These are phyloP conservation scores for Drosophila mulleri DNA, from an alignment of 2,888 invertebrate species.

Conservation along the genomic window DNA sequence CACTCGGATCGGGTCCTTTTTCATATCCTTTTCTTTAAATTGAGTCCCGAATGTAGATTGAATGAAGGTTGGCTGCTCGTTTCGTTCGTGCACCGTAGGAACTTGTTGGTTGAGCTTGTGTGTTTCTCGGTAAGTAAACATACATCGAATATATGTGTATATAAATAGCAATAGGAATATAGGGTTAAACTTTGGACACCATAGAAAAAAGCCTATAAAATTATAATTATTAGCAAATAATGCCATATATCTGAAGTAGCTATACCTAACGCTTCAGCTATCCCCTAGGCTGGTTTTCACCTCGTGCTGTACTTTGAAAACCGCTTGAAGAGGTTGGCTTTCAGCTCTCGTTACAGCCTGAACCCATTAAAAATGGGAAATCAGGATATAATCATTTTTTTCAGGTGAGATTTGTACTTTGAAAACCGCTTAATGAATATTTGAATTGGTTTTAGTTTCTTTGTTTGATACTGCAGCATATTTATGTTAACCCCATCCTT, in stretches of 20 bases:
- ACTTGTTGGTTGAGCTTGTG: slow-evolving; percentile 52
- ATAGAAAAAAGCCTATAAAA: slow-evolving; percentile 17
- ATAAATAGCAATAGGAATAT: slow-evolving; percentile 2
- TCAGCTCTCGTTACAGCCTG: no score
- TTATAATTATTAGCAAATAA: not conserved
- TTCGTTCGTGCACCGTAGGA: slow-evolving; percentile 34
- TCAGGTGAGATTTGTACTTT: slow-evolving; percentile 17
- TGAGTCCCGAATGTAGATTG: slow-evolving; percentile 7
- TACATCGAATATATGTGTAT: slow-evolving; percentile 7
- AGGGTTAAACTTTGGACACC: not conserved
- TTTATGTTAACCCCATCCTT: slow-evolving; percentile 71
- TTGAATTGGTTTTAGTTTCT: not conserved
- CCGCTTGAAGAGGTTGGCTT: slow-evolving; percentile 1
- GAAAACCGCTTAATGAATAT: slow-evolving; percentile 8
- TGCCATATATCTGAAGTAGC: not conserved
- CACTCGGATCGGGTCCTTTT: slow-evolving; percentile 7
- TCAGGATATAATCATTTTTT: not conserved
- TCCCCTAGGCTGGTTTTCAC: not conserved
- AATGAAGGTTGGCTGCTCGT: slow-evolving; percentile 35
- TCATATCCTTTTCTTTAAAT: slow-evolving; percentile 22
- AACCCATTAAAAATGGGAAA: no score
- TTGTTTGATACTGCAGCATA: slow-evolving; percentile 3
- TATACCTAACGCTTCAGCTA: not conserved
- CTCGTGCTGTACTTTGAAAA: slow-evolving; percentile 14
- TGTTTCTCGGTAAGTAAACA: slow-evolving; percentile 31